Conservation (phyloP, 2,888 invertebrate species). For the Clusia tigrina region DNA sequence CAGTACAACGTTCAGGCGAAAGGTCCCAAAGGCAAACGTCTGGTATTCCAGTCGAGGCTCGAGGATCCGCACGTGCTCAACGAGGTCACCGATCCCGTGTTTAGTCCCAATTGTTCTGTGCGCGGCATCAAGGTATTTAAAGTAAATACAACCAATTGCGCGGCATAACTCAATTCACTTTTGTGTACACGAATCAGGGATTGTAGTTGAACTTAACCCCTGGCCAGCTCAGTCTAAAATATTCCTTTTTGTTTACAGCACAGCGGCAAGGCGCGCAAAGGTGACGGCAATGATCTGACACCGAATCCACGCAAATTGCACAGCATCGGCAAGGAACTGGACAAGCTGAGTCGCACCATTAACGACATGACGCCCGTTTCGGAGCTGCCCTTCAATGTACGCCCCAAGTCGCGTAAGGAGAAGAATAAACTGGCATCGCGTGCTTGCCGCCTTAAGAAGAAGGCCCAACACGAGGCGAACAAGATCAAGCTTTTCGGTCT, state of each 20-base stretch:
- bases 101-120: constrained; percentile 89
- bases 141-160: constrained; percentile 45
- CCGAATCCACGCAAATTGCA: constrained; percentile 93
- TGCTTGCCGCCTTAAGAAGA: constrained; percentile 96
- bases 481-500: constrained; percentile 94
- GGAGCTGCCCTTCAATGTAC: constrained; percentile 86
- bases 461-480: constrained; percentile 98
- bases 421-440: constrained; percentile 97
- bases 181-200: not conserved
- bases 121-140: constrained; percentile 83
- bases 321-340: constrained; percentile 90
- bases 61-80: constrained; percentile 93
- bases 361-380: constrained; percentile 96
- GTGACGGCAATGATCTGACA: constrained; percentile 96
- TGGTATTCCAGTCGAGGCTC: constrained; percentile 82
- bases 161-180: not conserved
- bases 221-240: no score
- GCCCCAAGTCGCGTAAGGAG: constrained; percentile 94
- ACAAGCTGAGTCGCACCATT: constrained; percentile 88
- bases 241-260: constrained; percentile 48
- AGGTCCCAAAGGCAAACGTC: constrained; percentile 93
- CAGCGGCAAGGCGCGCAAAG: constrained; percentile 91
- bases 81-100: constrained; percentile 94
- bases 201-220: constrained; percentile 10
- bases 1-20: constrained; percentile 99